Evolutionary conservation across 2,113 vertebrate genomes (phyloP), one percentile per base, ranked within the genome.

Genomic region (Scomber japonicus): DNA sequence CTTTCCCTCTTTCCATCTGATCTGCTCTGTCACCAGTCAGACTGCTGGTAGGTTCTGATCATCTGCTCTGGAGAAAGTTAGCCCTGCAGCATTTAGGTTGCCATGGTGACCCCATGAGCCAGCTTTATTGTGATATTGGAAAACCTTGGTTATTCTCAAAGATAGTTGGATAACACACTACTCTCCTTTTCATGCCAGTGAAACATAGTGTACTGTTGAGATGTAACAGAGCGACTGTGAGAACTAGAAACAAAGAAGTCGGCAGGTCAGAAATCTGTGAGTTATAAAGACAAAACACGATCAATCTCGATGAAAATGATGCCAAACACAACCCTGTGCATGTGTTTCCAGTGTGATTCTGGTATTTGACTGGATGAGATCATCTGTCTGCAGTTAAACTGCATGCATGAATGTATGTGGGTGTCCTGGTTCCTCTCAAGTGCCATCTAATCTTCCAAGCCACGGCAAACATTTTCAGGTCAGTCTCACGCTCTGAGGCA

Each of bases 401-500:
- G 3, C 55, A 48, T 7, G 24, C 1, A 17, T 48, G n/a, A 19
- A 21, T 27, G 13, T 24, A 55, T 45, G 73, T 51, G 54, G 13
- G 62, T 83, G 72, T 60, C 65, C 40, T 65, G 0, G 16, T 16
- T 82, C 4, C 11, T 35, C 77, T 85, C 62, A 63, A 17, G 53
- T 70, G 57, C 16, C 45, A 68, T 76, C 50, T 67, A 30, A 49
- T 78, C 71, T 49, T 27, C 14, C 21, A 21, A 71, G 5, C 48
- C 50, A 45, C 74, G 46, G 70, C 68, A 48, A 75, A 74, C 30
- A 40, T 64, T 59, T 70, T 54, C 3, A 49, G 74, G 75, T 78
- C 54, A 60, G 49, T 46, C 19, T 81, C 63, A 30, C 31, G 11
- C 61, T 35, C 35, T 60, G 73, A 44, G 55, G 49, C 68, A 45